Base-by-base conservation (phyloP, 1,140 invertebrate genomes). In the Neuroterus valhalla region DNA sequence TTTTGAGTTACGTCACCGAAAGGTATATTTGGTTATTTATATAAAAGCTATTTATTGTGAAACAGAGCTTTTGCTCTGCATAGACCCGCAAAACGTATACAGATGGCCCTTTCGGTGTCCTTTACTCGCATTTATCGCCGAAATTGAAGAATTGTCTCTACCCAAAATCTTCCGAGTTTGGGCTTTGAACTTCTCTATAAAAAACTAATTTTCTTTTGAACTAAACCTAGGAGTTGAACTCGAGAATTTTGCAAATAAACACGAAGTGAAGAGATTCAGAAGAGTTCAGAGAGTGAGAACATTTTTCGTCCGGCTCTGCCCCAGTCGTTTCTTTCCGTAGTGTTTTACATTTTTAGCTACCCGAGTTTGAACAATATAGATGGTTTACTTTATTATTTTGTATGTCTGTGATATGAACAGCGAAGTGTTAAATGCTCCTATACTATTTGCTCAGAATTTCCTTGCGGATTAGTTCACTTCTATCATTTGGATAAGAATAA, bases 361-460 rank as follows among this genome's bases (percentile, higher is more conserved):
- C 23, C 55, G 31, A 6, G 15, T 23, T 62, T 62, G 31, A 62
- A 62, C 15, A 62, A 62, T 62, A 6, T 8, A 26, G 15, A 23
- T 62, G 23, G 31, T 62, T 62, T 14, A 31, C 26, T 62, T 23
- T 62, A 62, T 62, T 62, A 26, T 62, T 62, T 62, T 62, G n/a
- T 38, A 26, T 38, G 31, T 62, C 55, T 62, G 55, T 62, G 55
- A 62, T 62, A 38, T 62, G 5, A 62, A 38, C 55, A 31, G 55
- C 23, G 31, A 62, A 15, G 55, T 38, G 55, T 31, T 31, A 62
- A 62, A 62, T 62, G 55, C 21, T 62, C 26, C 21, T 4, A 4
- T 26, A 31, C 23, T 26, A 62, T 12, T 62, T 62, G 23, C 23
- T 62, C 23, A 38, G 12, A 62, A 62, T 62, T 15, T 62, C 26